Conservation (phyloP, 1,140 invertebrate genomes). For the Parasteatoda tepidariorum region DNA sequence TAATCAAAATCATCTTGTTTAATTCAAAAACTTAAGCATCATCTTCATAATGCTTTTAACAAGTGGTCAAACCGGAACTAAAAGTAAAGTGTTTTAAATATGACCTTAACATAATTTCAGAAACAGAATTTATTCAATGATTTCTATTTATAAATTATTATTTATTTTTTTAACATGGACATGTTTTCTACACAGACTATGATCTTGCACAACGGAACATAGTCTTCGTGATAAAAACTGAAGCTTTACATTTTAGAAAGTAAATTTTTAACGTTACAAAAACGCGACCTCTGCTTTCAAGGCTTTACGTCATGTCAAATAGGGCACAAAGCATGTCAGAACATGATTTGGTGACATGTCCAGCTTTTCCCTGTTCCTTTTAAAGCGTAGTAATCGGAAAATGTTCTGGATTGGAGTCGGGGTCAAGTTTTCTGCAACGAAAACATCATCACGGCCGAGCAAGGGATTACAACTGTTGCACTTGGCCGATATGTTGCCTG, state of each 20-base stretch:
- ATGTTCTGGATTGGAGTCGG: background rate
- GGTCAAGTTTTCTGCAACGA: constrained; percentile 31
- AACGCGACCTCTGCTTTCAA: background rate
- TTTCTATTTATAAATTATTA: background rate
- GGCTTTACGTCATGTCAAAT: background rate
- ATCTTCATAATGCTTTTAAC: background rate
- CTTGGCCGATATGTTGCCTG: constrained; percentile 32
- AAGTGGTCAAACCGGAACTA: background rate
- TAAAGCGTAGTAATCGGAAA: constrained; percentile 1
- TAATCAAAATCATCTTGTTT: too few relatives aligned
- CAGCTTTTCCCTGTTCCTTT: background rate
- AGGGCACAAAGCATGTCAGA: background rate
- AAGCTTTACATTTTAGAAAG: background rate
- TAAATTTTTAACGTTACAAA: background rate
- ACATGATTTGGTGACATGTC: background rate
- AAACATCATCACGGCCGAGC: background rate
- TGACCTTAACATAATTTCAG: background rate
- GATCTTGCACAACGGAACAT: background rate
- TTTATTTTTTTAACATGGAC: background rate
- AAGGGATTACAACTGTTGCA: constrained; percentile 23
- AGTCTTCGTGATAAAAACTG: background rate
- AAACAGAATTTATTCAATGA: background rate
- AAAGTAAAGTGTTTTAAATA: background rate
- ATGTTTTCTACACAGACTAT: background rate
- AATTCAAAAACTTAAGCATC: too few relatives aligned